These are phyloP conservation scores for Polypedilum vanderplanki DNA, from an alignment of 1,140 invertebrate genomes.

Conservation along the genomic window DNA sequence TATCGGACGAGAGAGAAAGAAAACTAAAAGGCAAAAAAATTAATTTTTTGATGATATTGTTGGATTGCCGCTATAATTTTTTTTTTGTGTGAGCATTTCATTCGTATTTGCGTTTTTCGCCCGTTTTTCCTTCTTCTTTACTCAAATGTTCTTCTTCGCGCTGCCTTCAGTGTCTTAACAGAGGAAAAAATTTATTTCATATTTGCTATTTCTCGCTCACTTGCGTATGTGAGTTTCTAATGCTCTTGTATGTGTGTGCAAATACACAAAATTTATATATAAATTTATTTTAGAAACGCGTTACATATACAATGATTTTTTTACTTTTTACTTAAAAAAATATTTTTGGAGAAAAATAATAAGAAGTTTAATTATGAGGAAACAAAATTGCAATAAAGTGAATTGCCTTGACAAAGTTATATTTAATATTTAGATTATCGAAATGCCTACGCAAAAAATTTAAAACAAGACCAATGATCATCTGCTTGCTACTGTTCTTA, in stretches of 20 bases:
- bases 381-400: neutral
- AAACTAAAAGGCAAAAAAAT: neutral
- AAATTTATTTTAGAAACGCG: too few relatives aligned
- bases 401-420: neutral
- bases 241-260: conserved; percentile 5
- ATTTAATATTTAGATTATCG: too few relatives aligned
- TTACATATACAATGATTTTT: too few relatives aligned
- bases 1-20: neutral
- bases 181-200: neutral
- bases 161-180: neutral
- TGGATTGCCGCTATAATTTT: neutral
- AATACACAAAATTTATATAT: neutral
- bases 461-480: neutral
- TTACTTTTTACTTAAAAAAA: too few relatives aligned
- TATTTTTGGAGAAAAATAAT: neutral
- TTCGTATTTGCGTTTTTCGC: conserved; percentile 18
- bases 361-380: conserved; percentile 13
- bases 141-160: neutral
- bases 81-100: conserved; percentile 25
- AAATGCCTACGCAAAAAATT: neutral
- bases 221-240: conserved; percentile 21
- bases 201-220: conserved; percentile 23
- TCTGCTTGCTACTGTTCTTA: neutral
- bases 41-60: conserved; percentile 8
- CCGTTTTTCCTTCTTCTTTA: conserved; percentile 24